Conservation (phyloP, 2,888 invertebrate species). For the Horisme vitalbata region DNA sequence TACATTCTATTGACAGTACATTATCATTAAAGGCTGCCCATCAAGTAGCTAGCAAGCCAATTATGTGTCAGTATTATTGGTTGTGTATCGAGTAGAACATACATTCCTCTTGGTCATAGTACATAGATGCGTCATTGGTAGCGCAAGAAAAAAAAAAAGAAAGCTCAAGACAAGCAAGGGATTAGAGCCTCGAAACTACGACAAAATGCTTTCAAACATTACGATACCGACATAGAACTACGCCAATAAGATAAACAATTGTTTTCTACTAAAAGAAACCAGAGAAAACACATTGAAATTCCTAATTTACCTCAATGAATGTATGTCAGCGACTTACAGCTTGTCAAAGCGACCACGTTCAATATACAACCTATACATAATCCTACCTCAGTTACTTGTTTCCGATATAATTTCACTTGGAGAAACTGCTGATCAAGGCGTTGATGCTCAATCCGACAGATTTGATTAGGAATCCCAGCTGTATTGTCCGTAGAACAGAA, state of each 20-base stretch:
- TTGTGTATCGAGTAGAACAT: slow-evolving; percentile 8
- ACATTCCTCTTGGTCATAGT: slow-evolving; percentile 38
- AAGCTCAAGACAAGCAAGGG: slow-evolving; percentile 26
- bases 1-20: slow-evolving; percentile 9
- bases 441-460: slow-evolving; percentile 42
- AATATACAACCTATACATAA: slow-evolving; percentile 76
- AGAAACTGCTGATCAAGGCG: slow-evolving; percentile 38
- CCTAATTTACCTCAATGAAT: slow-evolving; percentile 59
- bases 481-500: slow-evolving; percentile 57
- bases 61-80: slow-evolving; percentile 11
- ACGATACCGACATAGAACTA: not conserved
- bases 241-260: not conserved
- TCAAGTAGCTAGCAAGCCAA: slow-evolving; percentile 16
- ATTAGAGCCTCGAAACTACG: slow-evolving; percentile 13
- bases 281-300: slow-evolving; percentile 29
- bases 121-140: slow-evolving; percentile 66
- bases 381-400: slow-evolving; percentile 48
- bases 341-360: slow-evolving; percentile 78
- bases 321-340: slow-evolving; percentile 64
- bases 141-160: slow-evolving; percentile 56
- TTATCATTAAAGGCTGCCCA: no score
- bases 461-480: slow-evolving; percentile 56
- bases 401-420: slow-evolving; percentile 43
- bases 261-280: slow-evolving; percentile 6
- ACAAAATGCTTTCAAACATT: not conserved